These are phyloP conservation scores for Scaptomyza hsui DNA, from an alignment of 1,140 invertebrate species.

Conservation along the genomic window DNA sequence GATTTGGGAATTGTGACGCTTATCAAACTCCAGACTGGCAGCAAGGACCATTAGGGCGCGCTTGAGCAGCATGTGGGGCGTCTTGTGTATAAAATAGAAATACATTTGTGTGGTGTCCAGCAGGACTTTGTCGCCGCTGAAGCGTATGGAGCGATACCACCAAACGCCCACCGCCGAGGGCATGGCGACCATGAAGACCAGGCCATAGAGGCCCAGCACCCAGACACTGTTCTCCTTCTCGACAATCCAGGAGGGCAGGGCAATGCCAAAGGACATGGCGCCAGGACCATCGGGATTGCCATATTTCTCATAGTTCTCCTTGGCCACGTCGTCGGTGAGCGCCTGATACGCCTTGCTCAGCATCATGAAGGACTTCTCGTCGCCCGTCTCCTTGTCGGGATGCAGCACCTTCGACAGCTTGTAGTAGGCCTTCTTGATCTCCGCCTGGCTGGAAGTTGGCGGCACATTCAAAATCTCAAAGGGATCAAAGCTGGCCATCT, in stretches of 20 bases:
- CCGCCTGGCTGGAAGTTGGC: constrained; percentile 91
- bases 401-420: constrained; percentile 96
- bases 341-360: constrained; percentile 97
- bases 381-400: constrained; percentile 98
- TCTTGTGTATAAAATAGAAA: constrained; percentile 97
- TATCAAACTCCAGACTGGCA: constrained; percentile 98
- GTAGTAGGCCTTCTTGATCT: constrained; percentile 98
- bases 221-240: constrained; percentile 99
- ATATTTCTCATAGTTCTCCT: constrained; percentile 99
- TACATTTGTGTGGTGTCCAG: constrained; percentile 98
- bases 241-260: constrained; percentile 99
- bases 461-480: constrained; percentile 97
- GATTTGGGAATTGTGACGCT: constrained; percentile 96
- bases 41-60: constrained; percentile 97
- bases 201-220: constrained; percentile 97
- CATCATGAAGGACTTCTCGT: constrained; percentile 98
- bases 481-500: constrained; percentile 99
- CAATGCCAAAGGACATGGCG: constrained; percentile 99
- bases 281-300: constrained; percentile 99
- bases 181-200: constrained; percentile 98
- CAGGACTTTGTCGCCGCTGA: constrained; percentile 97
- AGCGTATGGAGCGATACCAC: constrained; percentile 99
- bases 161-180: constrained; percentile 97
- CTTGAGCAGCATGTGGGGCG: constrained; percentile 96
- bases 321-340: constrained; percentile 97